Evolutionary conservation across 2,113 vertebrate genomes (phyloP).

Genomic region (Saguinus imperator): DNA sequence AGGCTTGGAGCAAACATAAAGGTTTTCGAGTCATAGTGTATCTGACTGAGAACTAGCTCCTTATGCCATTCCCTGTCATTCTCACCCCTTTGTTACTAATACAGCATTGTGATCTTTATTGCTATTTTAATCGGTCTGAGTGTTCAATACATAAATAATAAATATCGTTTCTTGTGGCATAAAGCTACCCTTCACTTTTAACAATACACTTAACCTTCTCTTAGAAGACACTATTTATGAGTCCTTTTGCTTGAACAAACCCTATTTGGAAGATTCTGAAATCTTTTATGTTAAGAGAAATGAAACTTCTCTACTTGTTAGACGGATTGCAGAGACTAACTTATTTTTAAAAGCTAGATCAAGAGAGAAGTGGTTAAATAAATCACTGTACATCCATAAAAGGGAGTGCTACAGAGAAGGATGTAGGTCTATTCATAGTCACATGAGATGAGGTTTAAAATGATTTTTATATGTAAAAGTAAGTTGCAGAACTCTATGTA

Average conservation of each 20-base stretch:
- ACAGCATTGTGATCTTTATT: not conserved
- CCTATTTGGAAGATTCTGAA: slow-evolving; percentile 8
- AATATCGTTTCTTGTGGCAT: not conserved
- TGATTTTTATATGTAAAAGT: not conserved
- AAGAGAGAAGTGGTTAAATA: slow-evolving; percentile 3
- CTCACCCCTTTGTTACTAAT: not conserved
- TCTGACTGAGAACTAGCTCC: not conserved
- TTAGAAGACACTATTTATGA: not conserved
- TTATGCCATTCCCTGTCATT: not conserved
- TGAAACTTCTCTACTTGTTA: not conserved
- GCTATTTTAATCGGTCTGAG: not conserved
- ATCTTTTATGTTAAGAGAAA: not conserved
- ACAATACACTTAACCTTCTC: not conserved
- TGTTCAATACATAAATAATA: not conserved
- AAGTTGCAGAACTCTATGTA: not conserved
- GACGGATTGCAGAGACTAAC: not conserved
- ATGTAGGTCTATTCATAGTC: not conserved
- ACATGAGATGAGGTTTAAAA: not conserved
- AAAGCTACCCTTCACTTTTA: slow-evolving; percentile 36
- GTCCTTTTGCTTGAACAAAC: not conserved
- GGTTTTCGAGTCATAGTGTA: slow-evolving; percentile 14
- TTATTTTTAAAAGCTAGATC: not conserved
- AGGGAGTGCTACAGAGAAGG: not conserved
- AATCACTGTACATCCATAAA: not conserved
- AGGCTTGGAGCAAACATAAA: not conserved